Base-by-base conservation (phyloP, 2,797 vertebrate species). In the Phrynocephalus forsythii region DNA sequence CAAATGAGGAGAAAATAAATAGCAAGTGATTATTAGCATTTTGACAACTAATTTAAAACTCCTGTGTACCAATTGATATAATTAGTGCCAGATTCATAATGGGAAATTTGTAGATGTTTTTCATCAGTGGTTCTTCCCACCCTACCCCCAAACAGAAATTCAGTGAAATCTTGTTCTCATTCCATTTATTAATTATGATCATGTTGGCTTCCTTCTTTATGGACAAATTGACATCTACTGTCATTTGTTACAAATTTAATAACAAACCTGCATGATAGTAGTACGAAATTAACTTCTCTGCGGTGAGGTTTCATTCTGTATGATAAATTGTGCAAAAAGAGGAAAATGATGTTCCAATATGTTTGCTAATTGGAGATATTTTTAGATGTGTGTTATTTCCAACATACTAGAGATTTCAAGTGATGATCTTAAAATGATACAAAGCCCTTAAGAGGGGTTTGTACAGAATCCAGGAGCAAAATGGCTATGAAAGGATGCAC, bases 241-340 rank as follows among this genome's bases (percentile, higher is more conserved):
- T 81, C 83, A 80, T 78, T 88, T 88, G 56, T 80, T 81, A 80
- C 83, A 88, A 88, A 88, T 81, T 30, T 88, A 52, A 85, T 81
- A 81, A 69, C 56, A 85, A 92, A 77, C 48, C 3, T 0, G 7
- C 18, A 15, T 3, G 26, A 38, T 72, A 8, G 8, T 68, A 66
- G 77, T 77, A 52, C 88, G 26, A 80, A 87, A 63, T 33, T 86
- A 84, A 10, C 76, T 72, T 84, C 67, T 75, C 83, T 75, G 78
- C 26, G n/a, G 82, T 75, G 77, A 84, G 77, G 38, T 75, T 84
- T 77, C 78, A 66, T 84, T 88, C 33, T 38, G 73, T 82, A 66
- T 81, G 85, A 15, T 30, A 75, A 91, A 67, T 67, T 48, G 52
- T 83, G 75, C 72, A 3, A 76, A 75, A 68, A 67, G 7, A 56